Percentiles rank a stretch among this genome's conserved stretches.
Evolutionary conservation across 2,113 vertebrate genomes (phyloP).

Genomic region (Xyliphius kryptos): DNA sequence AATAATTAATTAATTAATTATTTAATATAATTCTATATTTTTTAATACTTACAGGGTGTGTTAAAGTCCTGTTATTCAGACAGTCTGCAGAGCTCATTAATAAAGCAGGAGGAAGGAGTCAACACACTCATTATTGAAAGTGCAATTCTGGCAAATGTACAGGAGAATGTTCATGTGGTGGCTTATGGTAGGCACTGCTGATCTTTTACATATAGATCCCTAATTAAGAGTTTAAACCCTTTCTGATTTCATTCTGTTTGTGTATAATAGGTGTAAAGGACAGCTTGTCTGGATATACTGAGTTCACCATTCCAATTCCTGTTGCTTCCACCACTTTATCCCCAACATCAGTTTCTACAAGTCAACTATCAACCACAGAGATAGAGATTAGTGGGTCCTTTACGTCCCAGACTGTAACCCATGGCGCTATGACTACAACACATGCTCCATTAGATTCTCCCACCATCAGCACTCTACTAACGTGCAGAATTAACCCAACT

Average conservation of each 20-base stretch:
- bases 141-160: slow-evolving; percentile 43
- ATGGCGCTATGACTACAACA: slow-evolving; percentile 44
- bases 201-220: no score
- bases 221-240: no score
- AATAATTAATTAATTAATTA: background rate
- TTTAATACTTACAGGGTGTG: slow-evolving; percentile 41
- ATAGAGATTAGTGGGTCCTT: no score
- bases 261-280: slow-evolving; percentile 25
- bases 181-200: slow-evolving; percentile 56
- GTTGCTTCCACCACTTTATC: background rate
- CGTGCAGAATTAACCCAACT: slow-evolving; percentile 63
- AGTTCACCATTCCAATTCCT: slow-evolving; percentile 23
- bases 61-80: slow-evolving; percentile 43
- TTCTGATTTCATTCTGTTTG: background rate
- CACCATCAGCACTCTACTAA: slow-evolving; percentile 18
- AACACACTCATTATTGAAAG: slow-evolving; percentile 48
- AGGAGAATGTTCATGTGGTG: slow-evolving; percentile 53
- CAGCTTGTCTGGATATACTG: slow-evolving; percentile 24
- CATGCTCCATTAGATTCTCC: no score
- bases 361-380: no score
- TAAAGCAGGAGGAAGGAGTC: slow-evolving; percentile 43
- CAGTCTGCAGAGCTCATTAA: slow-evolving; percentile 40
- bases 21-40: background rate
- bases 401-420: no score
- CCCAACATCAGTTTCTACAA: no score